Percentiles rank a stretch among this genome's conserved stretches.
Evolutionary conservation across 2,797 vertebrate species (phyloP).

Genomic region (Selene dorsalis): DNA sequence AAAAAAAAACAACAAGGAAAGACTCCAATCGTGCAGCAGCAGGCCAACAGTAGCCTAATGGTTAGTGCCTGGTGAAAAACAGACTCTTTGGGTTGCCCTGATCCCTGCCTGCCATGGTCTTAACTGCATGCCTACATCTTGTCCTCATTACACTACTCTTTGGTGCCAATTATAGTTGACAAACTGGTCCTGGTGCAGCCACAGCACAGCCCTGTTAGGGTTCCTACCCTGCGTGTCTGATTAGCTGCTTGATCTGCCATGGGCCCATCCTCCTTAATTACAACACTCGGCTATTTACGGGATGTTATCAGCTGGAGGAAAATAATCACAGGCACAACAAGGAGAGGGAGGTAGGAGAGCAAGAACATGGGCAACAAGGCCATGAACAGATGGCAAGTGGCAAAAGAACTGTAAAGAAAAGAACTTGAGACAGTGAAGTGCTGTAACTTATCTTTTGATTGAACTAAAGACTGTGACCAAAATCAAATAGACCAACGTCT

Average conservation of each 20-base stretch:
- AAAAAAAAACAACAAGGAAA: slow-evolving; percentile 13
- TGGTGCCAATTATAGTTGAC: slow-evolving; percentile 75
- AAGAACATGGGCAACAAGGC: slow-evolving; percentile 17
- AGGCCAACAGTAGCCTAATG: slow-evolving; percentile 67
- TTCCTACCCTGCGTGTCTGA: slow-evolving; percentile 63
- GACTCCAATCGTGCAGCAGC: slow-evolving; percentile 29
- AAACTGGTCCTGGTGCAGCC: slow-evolving; percentile 64
- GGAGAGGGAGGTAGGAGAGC: slow-evolving; percentile 11
- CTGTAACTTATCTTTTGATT: too few species aligned
- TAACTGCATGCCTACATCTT: slow-evolving; percentile 74
- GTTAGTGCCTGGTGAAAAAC: slow-evolving; percentile 50
- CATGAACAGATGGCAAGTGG: neutral
- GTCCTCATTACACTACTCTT: slow-evolving; percentile 73
- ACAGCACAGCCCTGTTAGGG: slow-evolving; percentile 40
- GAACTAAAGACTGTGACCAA: too few species aligned
- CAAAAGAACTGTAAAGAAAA: neutral
- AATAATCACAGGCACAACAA: slow-evolving; percentile 40
- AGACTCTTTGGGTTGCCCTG: slow-evolving; percentile 39
- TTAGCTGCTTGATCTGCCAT: slow-evolving; percentile 73
- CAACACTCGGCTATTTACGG: slow-evolving; percentile 58
- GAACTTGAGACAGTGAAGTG: slow-evolving; percentile 2
- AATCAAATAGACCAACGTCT: neutral
- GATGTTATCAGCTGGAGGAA: slow-evolving; percentile 62
- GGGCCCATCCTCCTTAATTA: slow-evolving; percentile 74
- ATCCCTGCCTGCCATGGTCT: slow-evolving; percentile 53